phyloP scores from a whole-genome alignment of 2,113 vertebrate species.

The Dipodomys merriami region DNA sequence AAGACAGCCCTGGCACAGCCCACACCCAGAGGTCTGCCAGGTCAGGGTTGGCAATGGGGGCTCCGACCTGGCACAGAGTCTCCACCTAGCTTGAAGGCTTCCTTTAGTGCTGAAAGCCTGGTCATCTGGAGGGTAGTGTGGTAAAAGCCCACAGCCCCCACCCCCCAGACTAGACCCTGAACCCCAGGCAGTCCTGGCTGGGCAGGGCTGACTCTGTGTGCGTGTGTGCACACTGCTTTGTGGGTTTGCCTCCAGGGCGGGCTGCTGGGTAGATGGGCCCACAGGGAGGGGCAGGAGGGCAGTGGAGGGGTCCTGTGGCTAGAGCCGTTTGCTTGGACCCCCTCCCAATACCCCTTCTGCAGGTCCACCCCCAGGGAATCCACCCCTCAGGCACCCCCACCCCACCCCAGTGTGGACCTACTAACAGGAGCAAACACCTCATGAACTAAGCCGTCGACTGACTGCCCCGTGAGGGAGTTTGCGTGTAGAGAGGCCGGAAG shows the following conservation, averaged over 20 bases:
- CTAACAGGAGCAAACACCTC: no score
- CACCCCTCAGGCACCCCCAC: background rate
- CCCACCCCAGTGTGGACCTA: background rate
- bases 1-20: background rate
- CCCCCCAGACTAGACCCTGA: background rate
- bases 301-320: background rate
- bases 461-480: background rate
- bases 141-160: background rate
- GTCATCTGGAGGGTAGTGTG: accelerated
- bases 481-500: no score
- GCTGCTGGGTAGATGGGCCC: background rate
- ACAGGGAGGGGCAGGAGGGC: background rate
- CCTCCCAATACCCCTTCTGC: no score
- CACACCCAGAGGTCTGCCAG: no score
- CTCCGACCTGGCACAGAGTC: background rate
- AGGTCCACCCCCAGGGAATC: no score
- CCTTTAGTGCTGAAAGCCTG: background rate
- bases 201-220: no score
- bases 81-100: background rate
- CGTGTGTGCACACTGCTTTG: no score
- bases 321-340: no score
- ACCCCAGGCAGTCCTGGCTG: no score
- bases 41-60: no score
- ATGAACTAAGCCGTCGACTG: no score
- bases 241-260: background rate